Percentiles rank a stretch among this genome's conserved stretches.
phyloP scores from a whole-genome alignment of 2,888 invertebrate species.

The Clistopyga incitator region DNA sequence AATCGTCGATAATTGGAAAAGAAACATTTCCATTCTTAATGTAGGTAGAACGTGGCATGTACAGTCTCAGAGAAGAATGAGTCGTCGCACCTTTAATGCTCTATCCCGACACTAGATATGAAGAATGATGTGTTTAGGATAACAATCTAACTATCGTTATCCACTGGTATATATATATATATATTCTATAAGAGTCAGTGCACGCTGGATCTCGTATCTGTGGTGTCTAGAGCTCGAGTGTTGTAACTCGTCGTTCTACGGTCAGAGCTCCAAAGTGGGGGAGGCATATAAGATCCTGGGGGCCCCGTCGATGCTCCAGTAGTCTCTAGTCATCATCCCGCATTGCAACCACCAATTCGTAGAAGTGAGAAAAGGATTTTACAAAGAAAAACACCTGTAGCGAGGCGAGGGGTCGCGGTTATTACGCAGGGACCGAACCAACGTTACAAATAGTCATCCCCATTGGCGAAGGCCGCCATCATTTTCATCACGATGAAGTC shows the following conservation, averaged over 20 bases:
- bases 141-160: conserved; percentile 41
- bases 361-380: conserved; percentile 57
- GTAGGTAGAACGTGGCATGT: neutral
- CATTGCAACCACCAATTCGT: conserved; percentile 66
- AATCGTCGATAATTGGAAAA: neutral
- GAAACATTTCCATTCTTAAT: neutral
- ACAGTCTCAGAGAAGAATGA: conserved; percentile 9
- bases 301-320: conserved; percentile 79
- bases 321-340: conserved; percentile 82
- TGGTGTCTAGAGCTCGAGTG: conserved; percentile 59
- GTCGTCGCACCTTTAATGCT: conserved; percentile 24
- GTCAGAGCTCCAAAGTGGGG: conserved; percentile 77
- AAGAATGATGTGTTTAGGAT: conserved; percentile 15
- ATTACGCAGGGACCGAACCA: conserved; percentile 40
- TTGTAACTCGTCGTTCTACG: conserved; percentile 69
- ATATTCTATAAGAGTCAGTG: conserved; percentile 41
- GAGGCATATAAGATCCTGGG: conserved; percentile 83
- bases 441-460: conserved; percentile 45
- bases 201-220: conserved; percentile 35
- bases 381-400: conserved; percentile 3
- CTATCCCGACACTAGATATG: neutral
- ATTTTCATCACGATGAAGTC: conserved; percentile 78
- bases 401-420: conserved; percentile 31
- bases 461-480: conserved; percentile 44
- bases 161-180: conserved; percentile 31